A percentile compares a stretch with the other conserved stretches of the same genome.
These are phyloP conservation scores for Erebia ligea DNA, from an alignment of 2,888 invertebrate genomes.

Conservation along the genomic window DNA sequence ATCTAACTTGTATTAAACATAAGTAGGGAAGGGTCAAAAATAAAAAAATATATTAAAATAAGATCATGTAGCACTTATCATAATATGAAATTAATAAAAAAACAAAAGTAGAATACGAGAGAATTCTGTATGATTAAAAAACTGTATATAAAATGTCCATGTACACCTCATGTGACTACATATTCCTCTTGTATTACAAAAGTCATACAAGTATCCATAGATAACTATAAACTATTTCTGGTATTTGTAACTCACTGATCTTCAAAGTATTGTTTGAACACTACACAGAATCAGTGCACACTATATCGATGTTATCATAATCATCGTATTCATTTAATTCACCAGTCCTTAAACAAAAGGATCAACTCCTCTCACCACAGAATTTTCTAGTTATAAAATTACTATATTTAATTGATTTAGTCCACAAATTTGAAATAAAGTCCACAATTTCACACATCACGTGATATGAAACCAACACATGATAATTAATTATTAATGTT, in stretches of 20 bases:
- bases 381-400: constrained; percentile 81
- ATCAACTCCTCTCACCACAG: constrained; percentile 82
- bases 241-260: constrained; percentile 59
- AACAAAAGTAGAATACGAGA: constrained; percentile 75
- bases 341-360: constrained; percentile 73
- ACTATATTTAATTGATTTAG: constrained; percentile 77
- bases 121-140: constrained; percentile 75
- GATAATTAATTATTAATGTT: constrained; percentile 70
- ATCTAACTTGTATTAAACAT: constrained; percentile 23
- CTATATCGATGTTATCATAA: constrained; percentile 57
- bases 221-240: constrained; percentile 47
- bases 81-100: constrained; percentile 40
- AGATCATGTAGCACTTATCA: constrained; percentile 29
- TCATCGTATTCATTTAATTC: constrained; percentile 56
- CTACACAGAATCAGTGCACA: constrained; percentile 67
- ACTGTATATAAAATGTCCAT: constrained; percentile 78
- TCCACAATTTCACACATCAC: constrained; percentile 77
- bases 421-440: constrained; percentile 82
- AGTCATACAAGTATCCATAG: constrained; percentile 69
- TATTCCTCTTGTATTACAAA: constrained; percentile 72
- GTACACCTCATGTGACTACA: constrained; percentile 74
- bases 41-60: constrained; percentile 29
- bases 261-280: constrained; percentile 58
- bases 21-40: constrained; percentile 27
- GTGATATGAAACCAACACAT: constrained; percentile 59